Conservation (phyloP, 2,888 invertebrate species). For the Pammene aurita region DNA sequence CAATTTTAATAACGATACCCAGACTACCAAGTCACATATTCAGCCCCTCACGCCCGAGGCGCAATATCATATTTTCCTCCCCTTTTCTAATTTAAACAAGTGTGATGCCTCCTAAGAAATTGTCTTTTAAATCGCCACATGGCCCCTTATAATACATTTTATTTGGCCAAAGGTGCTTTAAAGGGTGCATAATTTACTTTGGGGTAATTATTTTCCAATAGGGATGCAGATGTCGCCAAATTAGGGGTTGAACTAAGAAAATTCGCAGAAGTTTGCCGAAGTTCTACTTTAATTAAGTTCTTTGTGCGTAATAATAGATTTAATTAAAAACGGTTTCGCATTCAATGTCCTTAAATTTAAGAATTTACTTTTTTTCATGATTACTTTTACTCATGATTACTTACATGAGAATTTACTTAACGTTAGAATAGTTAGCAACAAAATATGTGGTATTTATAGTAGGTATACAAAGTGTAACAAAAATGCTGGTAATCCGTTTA, state of each 20-base stretch:
- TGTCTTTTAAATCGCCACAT: constrained; percentile 75
- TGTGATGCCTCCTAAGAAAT: constrained; percentile 66
- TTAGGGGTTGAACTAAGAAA: constrained; percentile 65
- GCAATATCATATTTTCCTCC: constrained; percentile 63
- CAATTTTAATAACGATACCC: constrained; percentile 18
- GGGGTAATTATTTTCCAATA: constrained; percentile 79
- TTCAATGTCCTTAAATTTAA: background rate
- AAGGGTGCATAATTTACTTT: constrained; percentile 82
- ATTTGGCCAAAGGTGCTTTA: constrained; percentile 77
- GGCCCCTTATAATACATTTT: constrained; percentile 69
- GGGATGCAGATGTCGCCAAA: constrained; percentile 76
- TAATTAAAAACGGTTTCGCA: constrained; percentile 32
- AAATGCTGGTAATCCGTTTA: too few species aligned
- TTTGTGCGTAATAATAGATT: constrained; percentile 53
- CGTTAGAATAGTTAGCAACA: too few species aligned
- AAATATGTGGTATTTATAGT: too few species aligned
- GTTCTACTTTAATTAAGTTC: constrained; percentile 63
- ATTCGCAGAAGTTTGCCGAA: constrained; percentile 62
- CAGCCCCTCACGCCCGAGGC: constrained; percentile 47
- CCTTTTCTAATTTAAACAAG: constrained; percentile 53
- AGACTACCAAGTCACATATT: constrained; percentile 15
- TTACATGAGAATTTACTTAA: too few species aligned
- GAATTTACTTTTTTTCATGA: background rate
- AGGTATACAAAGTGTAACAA: too few species aligned
- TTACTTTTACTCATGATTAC: too few species aligned